A percentile compares a stretch with the other conserved stretches of the same genome.
These are phyloP conservation scores for Euphonia xanthogaster DNA, from an alignment of 2,797 vertebrate species.

Conservation along the genomic window DNA sequence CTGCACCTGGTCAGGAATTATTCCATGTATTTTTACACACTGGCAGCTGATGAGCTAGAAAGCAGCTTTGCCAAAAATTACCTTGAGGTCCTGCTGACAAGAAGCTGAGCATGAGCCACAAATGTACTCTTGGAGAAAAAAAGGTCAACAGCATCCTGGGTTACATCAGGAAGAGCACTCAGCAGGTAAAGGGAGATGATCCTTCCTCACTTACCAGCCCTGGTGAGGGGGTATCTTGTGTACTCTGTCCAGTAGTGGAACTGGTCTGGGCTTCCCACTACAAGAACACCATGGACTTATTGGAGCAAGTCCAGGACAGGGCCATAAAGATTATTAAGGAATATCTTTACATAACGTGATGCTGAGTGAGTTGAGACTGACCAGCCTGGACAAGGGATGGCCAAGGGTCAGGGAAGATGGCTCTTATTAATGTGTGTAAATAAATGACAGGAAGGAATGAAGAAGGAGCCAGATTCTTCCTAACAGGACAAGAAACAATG, in stretches of 20 bases:
- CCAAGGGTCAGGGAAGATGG: not conserved
- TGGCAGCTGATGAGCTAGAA: not conserved
- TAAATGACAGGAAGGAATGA: not conserved
- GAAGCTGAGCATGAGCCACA: not conserved
- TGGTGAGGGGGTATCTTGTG: not conserved
- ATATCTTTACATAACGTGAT: not conserved
- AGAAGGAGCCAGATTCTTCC: not conserved
- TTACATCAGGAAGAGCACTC: not conserved
- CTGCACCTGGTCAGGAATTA: not conserved
- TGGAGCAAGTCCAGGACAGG: not conserved
- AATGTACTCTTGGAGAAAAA: not conserved
- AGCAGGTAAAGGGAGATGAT: not conserved
- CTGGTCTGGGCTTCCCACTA: not conserved
- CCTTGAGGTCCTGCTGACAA: not conserved
- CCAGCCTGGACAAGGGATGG: not conserved
- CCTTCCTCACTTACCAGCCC: not conserved
- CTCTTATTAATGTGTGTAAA: not conserved
- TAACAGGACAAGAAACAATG: not conserved
- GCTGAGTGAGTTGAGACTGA: not conserved
- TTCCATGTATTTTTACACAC: not conserved
- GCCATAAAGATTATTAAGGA: not conserved
- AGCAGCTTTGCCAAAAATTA: not conserved
- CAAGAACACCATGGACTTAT: not conserved
- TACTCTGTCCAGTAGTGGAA: not conserved
- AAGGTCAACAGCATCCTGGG: not conserved